Conservation (phyloP, 2,888 invertebrate species). For the Seira ritae region DNA sequence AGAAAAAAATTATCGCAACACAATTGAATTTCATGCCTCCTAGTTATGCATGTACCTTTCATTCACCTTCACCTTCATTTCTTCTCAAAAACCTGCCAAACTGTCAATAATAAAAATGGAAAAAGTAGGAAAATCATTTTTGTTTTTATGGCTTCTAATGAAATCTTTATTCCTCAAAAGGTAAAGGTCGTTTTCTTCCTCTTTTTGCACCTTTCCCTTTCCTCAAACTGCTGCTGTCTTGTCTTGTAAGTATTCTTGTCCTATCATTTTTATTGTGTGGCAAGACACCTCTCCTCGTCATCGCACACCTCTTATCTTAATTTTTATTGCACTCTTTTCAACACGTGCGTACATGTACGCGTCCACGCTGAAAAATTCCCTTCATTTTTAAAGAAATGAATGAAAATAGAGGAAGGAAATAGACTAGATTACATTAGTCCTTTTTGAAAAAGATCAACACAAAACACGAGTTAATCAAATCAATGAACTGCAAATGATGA, state of each 20-base stretch:
- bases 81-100: slow-evolving; percentile 45
- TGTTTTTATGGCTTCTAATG: slow-evolving; percentile 34
- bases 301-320: slow-evolving; percentile 31
- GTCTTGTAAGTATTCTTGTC: slow-evolving; percentile 1
- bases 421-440: neutral
- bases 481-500: neutral
- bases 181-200: slow-evolving; percentile 41
- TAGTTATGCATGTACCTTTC: too few relatives aligned
- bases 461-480: neutral
- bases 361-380: neutral
- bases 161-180: slow-evolving; percentile 38
- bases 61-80: slow-evolving; percentile 49
- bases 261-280: neutral
- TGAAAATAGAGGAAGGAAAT: neutral
- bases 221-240: neutral
- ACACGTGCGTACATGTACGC: slow-evolving; percentile 51
- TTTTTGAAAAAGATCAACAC: neutral
- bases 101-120: slow-evolving; percentile 40
- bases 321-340: slow-evolving; percentile 44
- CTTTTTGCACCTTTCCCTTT: slow-evolving; percentile 45
- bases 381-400: neutral
- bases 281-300: slow-evolving; percentile 1
- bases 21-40: slow-evolving; percentile 28
- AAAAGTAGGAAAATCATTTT: neutral
- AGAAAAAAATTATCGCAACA: neutral